Percentiles rank a stretch among this genome's conserved stretches.
phyloP scores from a whole-genome alignment of 2,888 invertebrate species.

The Aphrophora alni region DNA sequence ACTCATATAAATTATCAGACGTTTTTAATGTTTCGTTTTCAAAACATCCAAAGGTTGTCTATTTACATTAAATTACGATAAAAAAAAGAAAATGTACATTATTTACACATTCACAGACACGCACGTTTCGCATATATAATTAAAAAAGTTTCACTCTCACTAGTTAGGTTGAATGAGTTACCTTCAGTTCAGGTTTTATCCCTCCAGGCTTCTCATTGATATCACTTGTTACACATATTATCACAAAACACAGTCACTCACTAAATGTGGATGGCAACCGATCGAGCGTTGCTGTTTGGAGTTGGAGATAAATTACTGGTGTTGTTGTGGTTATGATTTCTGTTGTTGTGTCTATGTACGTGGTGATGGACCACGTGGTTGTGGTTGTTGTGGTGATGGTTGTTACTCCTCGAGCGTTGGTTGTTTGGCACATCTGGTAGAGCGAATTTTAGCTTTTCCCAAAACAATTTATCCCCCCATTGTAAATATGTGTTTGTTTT shows the following conservation, averaged over 20 bases:
- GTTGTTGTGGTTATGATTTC: conserved; percentile 59
- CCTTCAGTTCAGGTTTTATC: conserved; percentile 20
- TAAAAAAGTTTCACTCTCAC: conserved; percentile 25
- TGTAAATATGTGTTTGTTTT: conserved; percentile 76
- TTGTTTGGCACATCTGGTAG: conserved; percentile 80
- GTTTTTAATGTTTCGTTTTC: conserved; percentile 23
- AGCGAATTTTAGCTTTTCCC: conserved; percentile 80
- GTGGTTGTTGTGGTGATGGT: conserved; percentile 61
- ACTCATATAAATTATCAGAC: conserved; percentile 38
- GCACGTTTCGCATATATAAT: conserved; percentile 26
- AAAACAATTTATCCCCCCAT: conserved; percentile 80
- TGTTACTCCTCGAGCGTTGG: conserved; percentile 59
- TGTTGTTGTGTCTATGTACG: conserved; percentile 63
- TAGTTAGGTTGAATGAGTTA: conserved; percentile 20
- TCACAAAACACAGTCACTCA: conserved; percentile 16
- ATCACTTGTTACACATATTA: background rate
- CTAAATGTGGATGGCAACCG: conserved; percentile 79
- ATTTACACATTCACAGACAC: conserved; percentile 30
- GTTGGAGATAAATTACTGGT: conserved; percentile 63
- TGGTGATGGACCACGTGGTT: conserved; percentile 59
- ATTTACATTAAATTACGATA: conserved; percentile 33
- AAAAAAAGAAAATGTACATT: conserved; percentile 26
- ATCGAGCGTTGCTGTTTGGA: conserved; percentile 63
- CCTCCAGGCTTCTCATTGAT: background rate
- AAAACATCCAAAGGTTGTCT: conserved; percentile 32